These are phyloP conservation scores for Acrocephalus kingi DNA, from an alignment of 2,113 vertebrate species.

Conservation along the genomic window DNA sequence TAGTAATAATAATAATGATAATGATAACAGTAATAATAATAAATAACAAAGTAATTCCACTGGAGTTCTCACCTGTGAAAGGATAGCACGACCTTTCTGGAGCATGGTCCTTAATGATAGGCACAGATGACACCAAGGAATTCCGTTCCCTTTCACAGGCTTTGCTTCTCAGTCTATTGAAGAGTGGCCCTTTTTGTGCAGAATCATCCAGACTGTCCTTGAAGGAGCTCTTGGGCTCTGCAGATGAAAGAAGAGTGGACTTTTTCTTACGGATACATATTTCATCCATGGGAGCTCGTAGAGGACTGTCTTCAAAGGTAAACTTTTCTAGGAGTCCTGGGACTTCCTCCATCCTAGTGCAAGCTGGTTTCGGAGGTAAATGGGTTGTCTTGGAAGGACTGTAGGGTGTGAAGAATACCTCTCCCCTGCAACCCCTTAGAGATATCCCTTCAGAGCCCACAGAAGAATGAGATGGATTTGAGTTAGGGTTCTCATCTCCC, in stretches of 20 bases:
- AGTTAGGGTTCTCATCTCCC: not conserved
- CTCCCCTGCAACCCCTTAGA: not conserved
- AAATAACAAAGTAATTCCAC: not conserved
- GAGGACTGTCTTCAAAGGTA: slow-evolving; percentile 64
- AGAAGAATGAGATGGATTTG: not conserved
- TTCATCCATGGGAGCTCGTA: not conserved
- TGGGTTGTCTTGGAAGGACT: not conserved
- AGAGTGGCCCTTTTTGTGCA: slow-evolving; percentile 19
- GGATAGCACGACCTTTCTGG: not conserved
- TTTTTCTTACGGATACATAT: not conserved
- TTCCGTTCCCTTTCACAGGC: not conserved
- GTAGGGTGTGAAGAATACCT: not conserved
- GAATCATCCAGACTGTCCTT: slow-evolving; percentile 8
- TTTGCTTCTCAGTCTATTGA: slow-evolving; percentile 39
- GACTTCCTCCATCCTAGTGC: slow-evolving; percentile 67
- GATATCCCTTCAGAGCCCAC: not conserved
- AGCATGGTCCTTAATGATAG: not conserved
- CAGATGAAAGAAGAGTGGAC: slow-evolving; percentile 41
- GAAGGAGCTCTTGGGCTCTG: slow-evolving; percentile 26
- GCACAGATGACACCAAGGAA: not conserved
- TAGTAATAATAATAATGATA: too few relatives aligned
- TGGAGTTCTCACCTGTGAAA: not conserved
- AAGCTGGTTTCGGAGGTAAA: not conserved
- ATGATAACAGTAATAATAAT: not conserved
- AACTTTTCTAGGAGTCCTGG: slow-evolving; percentile 77